Evolutionary conservation across 2,797 vertebrate species (phyloP).

Genomic region (Microchirus variegatus): DNA sequence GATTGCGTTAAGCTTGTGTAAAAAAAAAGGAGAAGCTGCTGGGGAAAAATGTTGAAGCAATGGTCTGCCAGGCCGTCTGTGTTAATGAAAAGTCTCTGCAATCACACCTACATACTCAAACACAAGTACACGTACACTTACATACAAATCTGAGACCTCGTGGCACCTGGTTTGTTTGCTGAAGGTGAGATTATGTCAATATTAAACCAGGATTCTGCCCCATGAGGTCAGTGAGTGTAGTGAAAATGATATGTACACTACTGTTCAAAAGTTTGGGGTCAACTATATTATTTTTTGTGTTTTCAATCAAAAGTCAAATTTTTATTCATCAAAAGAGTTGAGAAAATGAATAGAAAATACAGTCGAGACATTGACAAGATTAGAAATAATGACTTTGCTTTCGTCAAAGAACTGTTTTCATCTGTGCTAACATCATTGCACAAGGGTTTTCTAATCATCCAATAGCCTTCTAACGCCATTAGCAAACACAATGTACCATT

Average conservation of each 20-base stretch:
- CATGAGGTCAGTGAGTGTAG: not conserved
- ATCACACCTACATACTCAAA: constrained; percentile 31
- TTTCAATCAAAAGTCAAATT: too few species aligned
- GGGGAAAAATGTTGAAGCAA: constrained; percentile 39
- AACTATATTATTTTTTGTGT: too few species aligned
- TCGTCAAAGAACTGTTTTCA: too few species aligned
- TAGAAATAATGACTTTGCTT: too few species aligned
- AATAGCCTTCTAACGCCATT: too few species aligned
- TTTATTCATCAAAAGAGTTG: too few species aligned
- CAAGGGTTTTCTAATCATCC: too few species aligned
- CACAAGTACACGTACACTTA: constrained; percentile 12
- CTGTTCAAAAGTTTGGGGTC: constrained; percentile 1
- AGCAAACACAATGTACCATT: too few species aligned
- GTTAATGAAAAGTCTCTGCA: constrained; percentile 59
- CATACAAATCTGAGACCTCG: constrained; percentile 27
- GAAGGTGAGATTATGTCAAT: constrained; percentile 34
- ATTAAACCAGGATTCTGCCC: constrained; percentile 10
- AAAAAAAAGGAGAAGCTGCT: constrained; percentile 50
- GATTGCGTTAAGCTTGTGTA: constrained; percentile 49
- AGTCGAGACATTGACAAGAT: too few species aligned
- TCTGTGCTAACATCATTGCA: too few species aligned
- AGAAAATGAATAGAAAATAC: too few species aligned
- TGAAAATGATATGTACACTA: constrained; percentile 3
- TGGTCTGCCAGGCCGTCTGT: constrained; percentile 37
- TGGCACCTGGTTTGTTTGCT: constrained; percentile 32